A percentile compares a stretch with the other conserved stretches of the same genome.
These are phyloP conservation scores for Pachyramphus minor DNA, from an alignment of 2,113 vertebrate genomes.

Conservation along the genomic window DNA sequence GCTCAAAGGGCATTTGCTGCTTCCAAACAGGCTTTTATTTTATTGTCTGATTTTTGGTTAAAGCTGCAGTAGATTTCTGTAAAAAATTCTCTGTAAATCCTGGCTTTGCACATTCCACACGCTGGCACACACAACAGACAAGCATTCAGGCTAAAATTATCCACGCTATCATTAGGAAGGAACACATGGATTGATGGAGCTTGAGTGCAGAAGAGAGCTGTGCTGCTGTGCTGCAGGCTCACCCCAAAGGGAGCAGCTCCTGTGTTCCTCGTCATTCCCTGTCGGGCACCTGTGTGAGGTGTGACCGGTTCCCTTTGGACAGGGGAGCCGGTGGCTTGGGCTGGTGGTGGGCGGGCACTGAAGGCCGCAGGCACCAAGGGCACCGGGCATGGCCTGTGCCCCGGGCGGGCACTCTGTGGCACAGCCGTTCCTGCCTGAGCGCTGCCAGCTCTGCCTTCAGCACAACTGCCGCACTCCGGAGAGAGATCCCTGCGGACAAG, in stretches of 20 bases:
- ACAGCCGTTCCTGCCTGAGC: fast-evolving
- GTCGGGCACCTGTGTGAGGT: fast-evolving
- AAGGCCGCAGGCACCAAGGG: neutral
- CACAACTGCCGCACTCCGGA: neutral
- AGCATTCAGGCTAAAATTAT: neutral
- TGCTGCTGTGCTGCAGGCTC: neutral
- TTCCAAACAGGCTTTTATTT: neutral
- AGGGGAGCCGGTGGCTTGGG: neutral
- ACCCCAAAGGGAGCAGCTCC: neutral
- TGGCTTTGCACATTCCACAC: neutral
- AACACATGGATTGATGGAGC: neutral
- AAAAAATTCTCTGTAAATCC: neutral
- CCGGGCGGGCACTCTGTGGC: fast-evolving
- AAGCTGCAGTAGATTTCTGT: neutral
- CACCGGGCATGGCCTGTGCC: neutral
- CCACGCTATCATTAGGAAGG: neutral
- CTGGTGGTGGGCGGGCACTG: neutral
- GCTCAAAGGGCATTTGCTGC: neutral
- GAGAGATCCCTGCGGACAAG: neutral
- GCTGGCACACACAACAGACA: neutral
- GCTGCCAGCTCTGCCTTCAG: neutral
- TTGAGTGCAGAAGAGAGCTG: neutral
- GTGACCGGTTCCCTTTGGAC: neutral
- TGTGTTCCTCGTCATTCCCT: neutral
- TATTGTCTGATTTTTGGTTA: neutral